A percentile compares a stretch with the other conserved stretches of the same genome.
These are phyloP conservation scores for Argyrosomus regius DNA, from an alignment of 2,797 vertebrate species.

Conservation along the genomic window DNA sequence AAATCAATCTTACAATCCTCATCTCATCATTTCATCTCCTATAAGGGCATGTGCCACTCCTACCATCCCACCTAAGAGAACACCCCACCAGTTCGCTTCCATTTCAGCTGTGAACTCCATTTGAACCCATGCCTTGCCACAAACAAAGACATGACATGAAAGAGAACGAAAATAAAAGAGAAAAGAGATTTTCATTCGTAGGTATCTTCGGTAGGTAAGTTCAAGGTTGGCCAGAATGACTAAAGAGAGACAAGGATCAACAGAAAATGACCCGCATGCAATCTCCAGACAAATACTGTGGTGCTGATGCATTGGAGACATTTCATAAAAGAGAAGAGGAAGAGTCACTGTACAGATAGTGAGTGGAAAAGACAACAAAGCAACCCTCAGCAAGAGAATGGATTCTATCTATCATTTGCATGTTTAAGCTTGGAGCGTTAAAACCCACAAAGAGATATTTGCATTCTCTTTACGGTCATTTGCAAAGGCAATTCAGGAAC, in stretches of 20 bases:
- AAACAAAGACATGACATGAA: conserved; percentile 55
- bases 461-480: conserved; percentile 73
- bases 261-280: conserved; percentile 22
- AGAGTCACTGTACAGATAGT: conserved; percentile 11
- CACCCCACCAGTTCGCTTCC: conserved; percentile 53
- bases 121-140: conserved; percentile 66
- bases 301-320: not conserved
- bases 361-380: conserved; percentile 53
- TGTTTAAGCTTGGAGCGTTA: conserved; percentile 71
- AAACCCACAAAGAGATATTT: conserved; percentile 76
- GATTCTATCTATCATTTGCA: conserved; percentile 73
- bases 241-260: not conserved
- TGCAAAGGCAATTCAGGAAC: conserved; percentile 76
- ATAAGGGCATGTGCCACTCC: conserved; percentile 47
- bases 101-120: conserved; percentile 61
- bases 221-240: conserved; percentile 14
- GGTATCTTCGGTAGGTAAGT: conserved; percentile 1
- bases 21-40: conserved; percentile 46
- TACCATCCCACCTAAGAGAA: conserved; percentile 58
- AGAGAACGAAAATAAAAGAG: conserved; percentile 10
- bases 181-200: conserved; percentile 9
- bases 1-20: conserved; percentile 35
- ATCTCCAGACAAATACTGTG: conserved; percentile 5
- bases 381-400: conserved; percentile 48
- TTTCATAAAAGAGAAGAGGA: not conserved